Evolutionary conservation across 2,113 vertebrate species (phyloP).

Genomic region (Phrynocephalus versicolor): DNA sequence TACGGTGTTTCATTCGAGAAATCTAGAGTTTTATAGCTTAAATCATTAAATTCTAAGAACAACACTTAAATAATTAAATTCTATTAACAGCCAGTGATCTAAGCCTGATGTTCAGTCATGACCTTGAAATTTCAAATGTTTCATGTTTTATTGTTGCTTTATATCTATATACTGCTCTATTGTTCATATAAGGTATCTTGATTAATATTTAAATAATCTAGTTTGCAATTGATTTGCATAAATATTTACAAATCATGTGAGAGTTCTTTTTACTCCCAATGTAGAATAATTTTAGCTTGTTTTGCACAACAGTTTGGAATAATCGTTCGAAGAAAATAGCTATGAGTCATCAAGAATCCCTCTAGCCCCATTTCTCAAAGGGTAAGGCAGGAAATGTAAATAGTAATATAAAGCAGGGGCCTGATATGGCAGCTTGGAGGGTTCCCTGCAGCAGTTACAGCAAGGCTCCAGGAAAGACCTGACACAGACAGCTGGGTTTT

Average conservation of each 20-base stretch:
- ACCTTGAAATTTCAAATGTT: not conserved
- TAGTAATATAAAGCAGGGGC: accelerated
- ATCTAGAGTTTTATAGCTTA: not conserved
- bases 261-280: accelerated
- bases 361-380: not conserved
- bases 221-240: not conserved
- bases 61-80: not conserved
- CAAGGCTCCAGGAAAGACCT: not conserved
- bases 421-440: not conserved
- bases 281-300: not conserved
- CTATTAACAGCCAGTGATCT: not conserved
- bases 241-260: not conserved
- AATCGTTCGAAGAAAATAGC: not conserved
- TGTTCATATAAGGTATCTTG: not conserved
- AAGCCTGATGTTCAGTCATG: not conserved
- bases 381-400: not conserved
- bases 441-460: not conserved
- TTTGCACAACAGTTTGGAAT: not conserved
- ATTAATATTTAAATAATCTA: not conserved
- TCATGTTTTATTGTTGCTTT: not conserved
- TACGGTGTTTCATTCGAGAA: not conserved
- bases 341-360: not conserved
- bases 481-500: not conserved
- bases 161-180: not conserved
- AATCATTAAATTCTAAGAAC: not conserved